Evolutionary conservation across 2,888 invertebrate species (phyloP), one percentile per base, ranked within the genome.

Genomic region (Hirudinaria manillensis): DNA sequence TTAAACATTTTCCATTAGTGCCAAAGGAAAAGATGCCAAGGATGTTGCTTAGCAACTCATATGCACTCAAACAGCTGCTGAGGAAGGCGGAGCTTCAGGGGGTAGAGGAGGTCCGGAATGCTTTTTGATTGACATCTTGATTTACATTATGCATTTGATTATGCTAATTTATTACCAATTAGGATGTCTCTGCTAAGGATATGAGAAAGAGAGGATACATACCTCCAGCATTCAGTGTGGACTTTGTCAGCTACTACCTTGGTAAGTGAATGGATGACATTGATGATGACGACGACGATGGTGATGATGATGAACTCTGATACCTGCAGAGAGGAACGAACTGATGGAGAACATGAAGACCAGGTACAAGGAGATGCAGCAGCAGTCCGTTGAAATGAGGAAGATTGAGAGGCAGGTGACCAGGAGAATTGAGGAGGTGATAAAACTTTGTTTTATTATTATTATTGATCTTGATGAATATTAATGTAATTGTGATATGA

Each of bases 11-110:
- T 53, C 53, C 21, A 29, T 7, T 75, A 93, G 94, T 94, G 66
- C 95, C 94, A 0, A 93, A 94, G 0, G 94, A 95, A 85, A 96
- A 95, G 87, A 93, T 95, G 91, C 93, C 94, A 0, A 89, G 96
- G 7, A 87, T 94, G 81, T 85, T 97, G 75, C 93, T 92, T 55
- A 94, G 95, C 16, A 93, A 93, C 79, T 93, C 96, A 0, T 92
- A 93, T 0, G 93, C 93, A 0, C 82, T 84, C 67, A 81, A 82
- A 72, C 81, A 82, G 72, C 91, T 93, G 86, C 88, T 96, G 75
- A 87, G 92, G 77, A 89, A 89, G 78, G 96, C 96, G 85, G 91
- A 92, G 82, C 88, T 94, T 55, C 93, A 94, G 91, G 94, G 94
- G 2, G 90, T 95, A 0, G 92, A 94, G 84, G 84, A 83, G 77